Evolutionary conservation across 2,113 vertebrate genomes (phyloP).

Genomic region (Kobus ellipsiprymnus): DNA sequence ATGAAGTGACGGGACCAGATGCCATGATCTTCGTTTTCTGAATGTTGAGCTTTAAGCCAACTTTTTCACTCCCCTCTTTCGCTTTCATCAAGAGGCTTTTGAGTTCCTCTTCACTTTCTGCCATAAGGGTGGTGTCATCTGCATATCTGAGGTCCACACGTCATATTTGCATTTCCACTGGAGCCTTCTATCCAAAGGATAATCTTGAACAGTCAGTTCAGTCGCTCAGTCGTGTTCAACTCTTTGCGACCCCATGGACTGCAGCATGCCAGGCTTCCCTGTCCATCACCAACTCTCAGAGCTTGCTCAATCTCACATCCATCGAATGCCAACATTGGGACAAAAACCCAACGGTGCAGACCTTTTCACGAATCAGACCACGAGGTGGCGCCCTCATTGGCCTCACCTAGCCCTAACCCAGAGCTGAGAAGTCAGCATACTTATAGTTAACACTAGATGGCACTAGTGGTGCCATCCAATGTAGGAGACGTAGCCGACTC

Average conservation of each 20-base stretch:
- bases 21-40: no score
- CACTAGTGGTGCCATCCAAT: not conserved
- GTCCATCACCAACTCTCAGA: not conserved
- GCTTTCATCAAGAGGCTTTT: no score
- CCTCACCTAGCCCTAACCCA: not conserved
- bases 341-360: not conserved
- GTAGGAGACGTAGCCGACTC: not conserved
- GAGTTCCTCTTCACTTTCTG: no score
- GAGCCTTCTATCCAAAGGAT: not conserved
- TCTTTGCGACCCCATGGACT: not conserved
- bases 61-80: no score
- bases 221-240: not conserved
- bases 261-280: not conserved
- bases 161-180: not conserved
- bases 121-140: no score
- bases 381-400: not conserved
- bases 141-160: not conserved
- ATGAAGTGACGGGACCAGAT: no score
- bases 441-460: not conserved
- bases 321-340: not conserved
- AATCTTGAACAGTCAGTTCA: not conserved
- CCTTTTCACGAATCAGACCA: not conserved
- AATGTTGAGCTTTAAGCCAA: no score
- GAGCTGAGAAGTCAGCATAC: not conserved
- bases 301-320: not conserved